phyloP scores from a whole-genome alignment of 53 echinoderm and acorn worm species.

The Crossaster papposus region DNA sequence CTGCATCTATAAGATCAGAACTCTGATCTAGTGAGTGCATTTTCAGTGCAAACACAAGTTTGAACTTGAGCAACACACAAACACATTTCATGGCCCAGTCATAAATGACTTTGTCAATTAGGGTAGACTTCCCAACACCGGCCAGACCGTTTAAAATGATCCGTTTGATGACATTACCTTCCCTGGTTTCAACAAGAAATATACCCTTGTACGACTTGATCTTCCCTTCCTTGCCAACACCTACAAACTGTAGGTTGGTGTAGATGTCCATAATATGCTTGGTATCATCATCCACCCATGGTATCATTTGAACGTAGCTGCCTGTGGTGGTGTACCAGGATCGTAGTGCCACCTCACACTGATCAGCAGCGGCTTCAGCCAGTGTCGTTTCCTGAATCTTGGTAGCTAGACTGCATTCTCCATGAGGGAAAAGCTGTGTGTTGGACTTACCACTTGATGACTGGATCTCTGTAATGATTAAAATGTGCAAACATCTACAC shows the following conservation, averaged over 20 bases:
- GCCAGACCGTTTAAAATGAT: constrained; percentile 39
- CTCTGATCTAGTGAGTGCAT: constrained; percentile 17
- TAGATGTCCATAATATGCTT: constrained; percentile 46
- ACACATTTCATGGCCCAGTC: constrained; percentile 18
- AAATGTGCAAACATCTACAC: not conserved
- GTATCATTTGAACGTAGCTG: constrained; percentile 37
- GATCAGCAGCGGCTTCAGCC: constrained; percentile 10
- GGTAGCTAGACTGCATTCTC: not conserved
- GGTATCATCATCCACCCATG: constrained; percentile 40
- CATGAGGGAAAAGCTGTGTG: not conserved
- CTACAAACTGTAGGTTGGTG: not conserved
- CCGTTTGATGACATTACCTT: not conserved
- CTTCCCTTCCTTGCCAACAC: not conserved
- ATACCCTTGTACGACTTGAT: constrained; percentile 2
- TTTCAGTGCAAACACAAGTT: constrained; percentile 34
- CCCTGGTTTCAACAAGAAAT: constrained; percentile 12
- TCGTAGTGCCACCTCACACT: not conserved
- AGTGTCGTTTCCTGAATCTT: not conserved
- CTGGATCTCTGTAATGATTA: not conserved
- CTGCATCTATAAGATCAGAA: constrained; percentile 27
- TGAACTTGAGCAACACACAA: constrained; percentile 12
- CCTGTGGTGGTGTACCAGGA: constrained; percentile 17
- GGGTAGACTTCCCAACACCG: constrained; percentile 50
- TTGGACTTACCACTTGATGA: not conserved
- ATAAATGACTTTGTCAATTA: constrained; percentile 37